Percentiles rank a stretch among this genome's conserved stretches.
phyloP scores from a whole-genome alignment of 2,888 invertebrate genomes.

The Cataglyphis livida region DNA sequence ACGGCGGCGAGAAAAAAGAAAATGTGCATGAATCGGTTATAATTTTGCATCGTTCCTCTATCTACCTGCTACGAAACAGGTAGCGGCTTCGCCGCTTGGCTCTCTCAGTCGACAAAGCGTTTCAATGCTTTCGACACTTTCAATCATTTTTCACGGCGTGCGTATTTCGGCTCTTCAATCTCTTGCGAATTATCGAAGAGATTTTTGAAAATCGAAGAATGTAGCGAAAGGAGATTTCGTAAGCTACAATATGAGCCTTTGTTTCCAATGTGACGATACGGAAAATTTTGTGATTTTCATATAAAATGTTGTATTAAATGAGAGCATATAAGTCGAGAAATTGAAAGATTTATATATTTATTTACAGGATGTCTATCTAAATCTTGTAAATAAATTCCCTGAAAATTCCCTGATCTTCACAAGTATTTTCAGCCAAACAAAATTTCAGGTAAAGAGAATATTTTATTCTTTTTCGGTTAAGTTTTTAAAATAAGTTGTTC shows the following conservation, averaged over 20 bases:
- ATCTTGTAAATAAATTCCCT: too few species aligned
- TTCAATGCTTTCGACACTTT: conserved; percentile 67
- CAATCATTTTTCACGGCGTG: conserved; percentile 60
- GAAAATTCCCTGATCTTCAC: too few species aligned
- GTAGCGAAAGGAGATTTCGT: conserved; percentile 19
- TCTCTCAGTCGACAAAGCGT: conserved; percentile 57
- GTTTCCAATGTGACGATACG: not conserved
- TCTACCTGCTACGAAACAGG: conserved; percentile 51
- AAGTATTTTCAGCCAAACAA: too few species aligned
- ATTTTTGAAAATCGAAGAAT: conserved; percentile 28
- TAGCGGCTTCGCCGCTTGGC: conserved; percentile 61
- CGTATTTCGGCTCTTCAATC: conserved; percentile 32
- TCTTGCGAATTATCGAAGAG: conserved; percentile 35
- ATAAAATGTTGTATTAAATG: not conserved
- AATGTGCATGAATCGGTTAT: conserved; percentile 41
- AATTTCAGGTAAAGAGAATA: too few species aligned
- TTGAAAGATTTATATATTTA: conserved; percentile 11
- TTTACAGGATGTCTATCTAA: too few species aligned
- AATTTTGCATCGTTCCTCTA: conserved; percentile 38
- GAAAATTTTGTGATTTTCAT: conserved; percentile 9
- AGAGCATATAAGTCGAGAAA: not conserved
- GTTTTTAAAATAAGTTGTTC: too few species aligned
- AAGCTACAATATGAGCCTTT: conserved; percentile 16
- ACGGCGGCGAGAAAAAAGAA: not conserved
- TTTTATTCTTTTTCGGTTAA: too few species aligned